These are phyloP conservation scores for Osedax fenrisi DNA, from an alignment of 2,888 invertebrate species.

Conservation along the genomic window DNA sequence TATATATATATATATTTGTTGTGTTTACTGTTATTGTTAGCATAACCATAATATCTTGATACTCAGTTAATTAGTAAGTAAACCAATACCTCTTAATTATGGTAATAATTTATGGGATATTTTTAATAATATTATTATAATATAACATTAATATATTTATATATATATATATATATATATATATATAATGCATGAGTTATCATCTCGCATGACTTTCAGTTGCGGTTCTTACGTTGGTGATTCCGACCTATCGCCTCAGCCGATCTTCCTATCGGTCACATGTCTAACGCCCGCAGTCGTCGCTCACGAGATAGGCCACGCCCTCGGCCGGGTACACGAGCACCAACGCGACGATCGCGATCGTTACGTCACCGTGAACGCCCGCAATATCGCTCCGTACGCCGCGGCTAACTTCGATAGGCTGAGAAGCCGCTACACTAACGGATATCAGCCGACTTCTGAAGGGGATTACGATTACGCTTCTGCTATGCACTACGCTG, in stretches of 20 bases:
- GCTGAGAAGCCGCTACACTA: conserved; percentile 10
- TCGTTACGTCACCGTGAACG: conserved; percentile 31
- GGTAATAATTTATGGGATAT: too few relatives aligned
- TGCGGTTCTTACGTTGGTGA: conserved; percentile 33
- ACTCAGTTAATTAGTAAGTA: too few relatives aligned
- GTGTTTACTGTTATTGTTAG: background rate
- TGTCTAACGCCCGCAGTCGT: conserved; percentile 29
- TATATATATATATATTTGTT: too few relatives aligned
- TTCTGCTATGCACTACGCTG: conserved; percentile 29
- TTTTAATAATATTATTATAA: background rate
- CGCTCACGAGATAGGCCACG: conserved; percentile 36
- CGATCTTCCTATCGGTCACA: conserved; percentile 28
- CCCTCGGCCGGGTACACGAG: conserved; percentile 34
- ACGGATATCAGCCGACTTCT: conserved; percentile 12
- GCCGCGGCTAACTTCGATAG: conserved; percentile 25
- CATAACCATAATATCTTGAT: too few relatives aligned
- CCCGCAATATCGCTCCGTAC: conserved; percentile 22
- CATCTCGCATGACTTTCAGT: conserved; percentile 29
- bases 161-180: too few relatives aligned
- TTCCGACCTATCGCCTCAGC: conserved; percentile 29
- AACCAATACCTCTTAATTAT: too few relatives aligned
- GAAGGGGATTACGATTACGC: conserved; percentile 27
- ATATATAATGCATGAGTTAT: too few relatives aligned
- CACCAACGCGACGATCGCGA: conserved; percentile 36
- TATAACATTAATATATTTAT: background rate